These are phyloP conservation scores for Jordanella pulchra DNA, from an alignment of 2,797 vertebrate species.

Conservation along the genomic window DNA sequence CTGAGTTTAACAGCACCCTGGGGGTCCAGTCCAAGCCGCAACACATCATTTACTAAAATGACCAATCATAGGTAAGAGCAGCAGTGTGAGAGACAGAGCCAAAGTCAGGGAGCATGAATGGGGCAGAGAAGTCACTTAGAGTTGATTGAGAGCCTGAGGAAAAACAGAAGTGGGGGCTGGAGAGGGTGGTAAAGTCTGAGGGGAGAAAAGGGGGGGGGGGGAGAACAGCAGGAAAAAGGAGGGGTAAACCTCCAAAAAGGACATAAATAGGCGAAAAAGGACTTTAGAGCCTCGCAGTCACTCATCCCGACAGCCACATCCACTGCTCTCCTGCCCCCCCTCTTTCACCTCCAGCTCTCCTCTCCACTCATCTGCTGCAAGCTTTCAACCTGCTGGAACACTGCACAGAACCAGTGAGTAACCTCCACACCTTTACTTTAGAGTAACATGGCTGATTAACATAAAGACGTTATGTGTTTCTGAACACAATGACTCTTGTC, in stretches of 20 bases:
- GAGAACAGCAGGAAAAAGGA: too few species aligned
- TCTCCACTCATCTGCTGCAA: conserved; percentile 68
- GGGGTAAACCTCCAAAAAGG: conserved; percentile 76
- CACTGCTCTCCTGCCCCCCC: conserved; percentile 72
- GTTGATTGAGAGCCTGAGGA: conserved; percentile 42
- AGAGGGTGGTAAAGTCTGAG: conserved; percentile 45
- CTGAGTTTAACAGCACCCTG: conserved; percentile 41
- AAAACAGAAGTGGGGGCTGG: conserved; percentile 27
- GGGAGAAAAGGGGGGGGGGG: conserved; percentile 30
- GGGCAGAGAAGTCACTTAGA: conserved; percentile 50
- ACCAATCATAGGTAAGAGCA: conserved; percentile 37
- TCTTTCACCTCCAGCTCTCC: conserved; percentile 64
- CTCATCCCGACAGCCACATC: conserved; percentile 83
- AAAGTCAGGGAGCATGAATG: conserved; percentile 64
- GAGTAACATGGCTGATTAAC: conserved; percentile 1
- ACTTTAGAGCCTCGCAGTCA: conserved; percentile 81
- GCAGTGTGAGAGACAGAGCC: conserved; percentile 34
- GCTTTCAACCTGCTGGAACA: conserved; percentile 63
- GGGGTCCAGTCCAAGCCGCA: conserved; percentile 56
- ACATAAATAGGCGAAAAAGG: conserved; percentile 88
- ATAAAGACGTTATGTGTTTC: neutral
- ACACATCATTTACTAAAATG: conserved; percentile 64
- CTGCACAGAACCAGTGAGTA: conserved; percentile 82
- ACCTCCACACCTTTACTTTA: conserved; percentile 26
- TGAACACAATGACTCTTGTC: conserved; percentile 12